phyloP scores from a whole-genome alignment of 1,140 invertebrate genomes.

The Arion vulgaris region DNA sequence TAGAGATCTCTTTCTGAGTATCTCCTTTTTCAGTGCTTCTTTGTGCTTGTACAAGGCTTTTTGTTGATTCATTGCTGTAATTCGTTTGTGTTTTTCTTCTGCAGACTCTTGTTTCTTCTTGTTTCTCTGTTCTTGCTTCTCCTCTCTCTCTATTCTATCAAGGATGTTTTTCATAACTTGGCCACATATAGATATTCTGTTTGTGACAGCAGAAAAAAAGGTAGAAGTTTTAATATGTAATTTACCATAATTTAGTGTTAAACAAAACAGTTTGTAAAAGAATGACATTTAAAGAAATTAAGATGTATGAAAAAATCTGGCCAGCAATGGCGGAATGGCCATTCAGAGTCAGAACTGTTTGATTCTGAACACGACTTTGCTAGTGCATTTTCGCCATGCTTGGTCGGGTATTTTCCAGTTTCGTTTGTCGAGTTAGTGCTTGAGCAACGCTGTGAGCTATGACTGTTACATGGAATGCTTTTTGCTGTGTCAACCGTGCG shows the following conservation, averaged over 20 bases:
- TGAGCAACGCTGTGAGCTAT: too few relatives aligned
- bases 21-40: slow-evolving; percentile 93
- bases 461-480: too few relatives aligned
- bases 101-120: slow-evolving; percentile 69
- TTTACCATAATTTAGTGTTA: not conserved
- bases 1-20: slow-evolving; percentile 89
- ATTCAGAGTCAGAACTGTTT: too few relatives aligned
- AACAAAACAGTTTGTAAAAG: too few relatives aligned
- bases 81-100: slow-evolving; percentile 70
- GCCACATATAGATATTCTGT: slow-evolving; percentile 65
- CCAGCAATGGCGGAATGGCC: too few relatives aligned
- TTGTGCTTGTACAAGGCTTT: slow-evolving; percentile 84
- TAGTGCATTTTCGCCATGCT: too few relatives aligned
- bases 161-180: slow-evolving; percentile 70
- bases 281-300: too few relatives aligned
- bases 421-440: too few relatives aligned
- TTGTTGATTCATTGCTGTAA: slow-evolving; percentile 66
- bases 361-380: too few relatives aligned
- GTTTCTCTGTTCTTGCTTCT: slow-evolving; percentile 64
- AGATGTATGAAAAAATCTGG: too few relatives aligned
- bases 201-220: slow-evolving; percentile 4
- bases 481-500: too few relatives aligned
- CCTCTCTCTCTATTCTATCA: slow-evolving; percentile 72
- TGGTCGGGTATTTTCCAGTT: too few relatives aligned
- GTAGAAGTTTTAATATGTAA: not conserved